Conservation (phyloP, 2,113 vertebrate species). For the Agapornis roseicollis region DNA sequence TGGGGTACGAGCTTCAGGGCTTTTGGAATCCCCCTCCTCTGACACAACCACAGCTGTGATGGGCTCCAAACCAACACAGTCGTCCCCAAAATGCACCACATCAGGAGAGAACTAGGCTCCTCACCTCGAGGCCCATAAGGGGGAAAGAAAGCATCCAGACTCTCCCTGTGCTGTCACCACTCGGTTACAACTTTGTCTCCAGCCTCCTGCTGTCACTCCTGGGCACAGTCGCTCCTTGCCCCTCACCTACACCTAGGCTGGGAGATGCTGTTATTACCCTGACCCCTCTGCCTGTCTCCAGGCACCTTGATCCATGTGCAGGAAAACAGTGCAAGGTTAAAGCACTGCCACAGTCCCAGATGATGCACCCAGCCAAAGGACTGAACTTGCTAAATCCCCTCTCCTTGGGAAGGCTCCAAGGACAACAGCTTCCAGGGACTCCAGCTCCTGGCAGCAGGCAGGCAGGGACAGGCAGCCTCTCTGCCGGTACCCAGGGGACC, state of each 20-base stretch:
- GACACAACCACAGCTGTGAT: neutral
- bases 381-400: neutral
- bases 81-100: accelerated
- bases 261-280: neutral
- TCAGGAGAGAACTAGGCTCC: neutral
- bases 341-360: accelerated
- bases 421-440: neutral
- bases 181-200: accelerated
- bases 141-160: accelerated
- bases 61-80: neutral
- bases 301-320: neutral
- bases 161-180: neutral
- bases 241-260: accelerated
- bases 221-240: neutral
- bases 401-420: neutral
- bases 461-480: neutral
- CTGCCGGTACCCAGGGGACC: neutral
- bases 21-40: neutral
- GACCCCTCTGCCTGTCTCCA: neutral
- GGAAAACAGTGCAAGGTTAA: neutral
- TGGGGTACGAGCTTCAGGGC: neutral
- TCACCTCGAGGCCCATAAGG: neutral
- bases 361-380: neutral
- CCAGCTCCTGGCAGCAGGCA: neutral
- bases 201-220: neutral